Conservation (phyloP, 2,797 vertebrate genomes). For the Pangasius mekongensis region DNA sequence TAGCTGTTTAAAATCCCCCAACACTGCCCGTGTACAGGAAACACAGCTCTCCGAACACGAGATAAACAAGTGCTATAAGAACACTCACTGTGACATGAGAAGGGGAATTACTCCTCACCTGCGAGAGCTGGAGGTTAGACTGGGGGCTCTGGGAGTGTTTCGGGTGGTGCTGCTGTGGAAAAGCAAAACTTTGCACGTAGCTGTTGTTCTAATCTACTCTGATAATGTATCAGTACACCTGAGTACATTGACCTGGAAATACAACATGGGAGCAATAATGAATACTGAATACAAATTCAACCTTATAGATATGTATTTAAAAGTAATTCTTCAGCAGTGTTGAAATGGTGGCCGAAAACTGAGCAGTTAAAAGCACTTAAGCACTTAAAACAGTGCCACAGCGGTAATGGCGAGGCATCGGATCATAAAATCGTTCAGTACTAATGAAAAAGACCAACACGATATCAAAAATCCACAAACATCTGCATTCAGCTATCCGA, state of each 20-base stretch:
- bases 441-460: neutral
- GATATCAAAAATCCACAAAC: neutral
- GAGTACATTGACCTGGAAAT: neutral
- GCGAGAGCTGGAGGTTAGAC: constrained; percentile 36
- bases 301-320: neutral
- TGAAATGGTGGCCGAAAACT: neutral
- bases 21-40: neutral
- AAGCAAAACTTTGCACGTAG: constrained; percentile 4
- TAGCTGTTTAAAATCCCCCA: constrained; percentile 1
- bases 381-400: neutral
- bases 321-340: neutral
- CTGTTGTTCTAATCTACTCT: neutral
- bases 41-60: neutral
- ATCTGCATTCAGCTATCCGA: neutral
- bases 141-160: neutral
- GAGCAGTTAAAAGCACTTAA: neutral
- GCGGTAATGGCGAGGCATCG: neutral
- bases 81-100: constrained; percentile 46
- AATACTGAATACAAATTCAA: neutral
- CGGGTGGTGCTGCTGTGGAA: neutral
- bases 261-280: neutral
- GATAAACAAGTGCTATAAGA: constrained; percentile 1
- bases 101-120: constrained; percentile 12
- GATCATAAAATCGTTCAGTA: neutral
- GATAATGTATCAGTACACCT: neutral